Conservation (phyloP, 2,113 vertebrate genomes). For the Cyprichromis sp. region DNA sequence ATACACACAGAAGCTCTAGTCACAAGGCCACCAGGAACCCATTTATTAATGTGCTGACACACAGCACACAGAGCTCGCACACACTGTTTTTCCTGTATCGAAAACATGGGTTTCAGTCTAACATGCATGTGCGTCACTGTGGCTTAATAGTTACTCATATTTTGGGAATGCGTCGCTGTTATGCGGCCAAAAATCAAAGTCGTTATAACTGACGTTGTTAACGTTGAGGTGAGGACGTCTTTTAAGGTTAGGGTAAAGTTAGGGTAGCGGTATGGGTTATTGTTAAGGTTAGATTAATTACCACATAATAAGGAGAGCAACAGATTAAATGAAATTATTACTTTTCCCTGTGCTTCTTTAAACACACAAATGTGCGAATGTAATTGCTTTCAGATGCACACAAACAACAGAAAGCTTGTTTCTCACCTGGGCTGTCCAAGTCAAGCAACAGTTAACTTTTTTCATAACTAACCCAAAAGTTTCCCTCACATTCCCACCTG, state of each 20-base stretch:
- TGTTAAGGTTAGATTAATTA: background rate
- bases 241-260: background rate
- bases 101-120: background rate
- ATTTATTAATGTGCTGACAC: slow-evolving; percentile 65
- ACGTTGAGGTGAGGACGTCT: background rate
- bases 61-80: background rate
- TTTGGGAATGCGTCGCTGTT: background rate
- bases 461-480: background rate
- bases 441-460: background rate
- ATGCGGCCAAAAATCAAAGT: background rate
- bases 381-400: background rate
- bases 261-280: background rate
- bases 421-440: background rate
- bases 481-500: background rate
- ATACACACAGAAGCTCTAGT: slow-evolving; percentile 10
- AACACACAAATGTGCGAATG: accelerated
- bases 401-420: background rate
- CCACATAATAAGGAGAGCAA: background rate
- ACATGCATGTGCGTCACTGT: background rate
- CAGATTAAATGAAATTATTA: background rate
- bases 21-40: slow-evolving; percentile 45
- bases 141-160: background rate
- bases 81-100: background rate
- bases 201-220: background rate
- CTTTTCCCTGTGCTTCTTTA: background rate